Evolutionary conservation across 1,140 invertebrate genomes (phyloP).

Genomic region (Mylabris phalerata): DNA sequence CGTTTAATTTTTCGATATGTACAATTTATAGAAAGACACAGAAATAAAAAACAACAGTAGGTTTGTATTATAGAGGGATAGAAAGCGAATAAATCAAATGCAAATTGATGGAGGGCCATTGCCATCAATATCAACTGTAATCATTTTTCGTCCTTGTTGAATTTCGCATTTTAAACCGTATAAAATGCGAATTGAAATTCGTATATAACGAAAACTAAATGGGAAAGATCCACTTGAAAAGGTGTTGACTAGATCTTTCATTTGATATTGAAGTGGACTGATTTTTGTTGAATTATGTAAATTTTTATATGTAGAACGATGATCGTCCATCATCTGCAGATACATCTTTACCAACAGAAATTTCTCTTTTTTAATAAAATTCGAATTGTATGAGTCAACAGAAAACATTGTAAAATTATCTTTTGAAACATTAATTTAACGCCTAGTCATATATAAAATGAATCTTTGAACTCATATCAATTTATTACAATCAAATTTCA

Average conservation of each 20-base stretch:
- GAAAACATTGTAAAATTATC: not conserved
- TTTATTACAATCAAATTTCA: constrained; percentile 37
- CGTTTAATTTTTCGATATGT: too few species aligned
- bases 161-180: too few species aligned
- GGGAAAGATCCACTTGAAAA: constrained; percentile 36
- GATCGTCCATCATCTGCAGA: constrained; percentile 29
- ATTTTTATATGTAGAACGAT: constrained; percentile 20
- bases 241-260: constrained; percentile 35
- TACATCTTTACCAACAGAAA: not conserved
- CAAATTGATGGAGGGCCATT: too few species aligned
- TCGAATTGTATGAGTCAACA: too few species aligned
- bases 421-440: constrained; percentile 24
- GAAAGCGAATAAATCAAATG: too few species aligned
- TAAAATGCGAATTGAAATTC: too few species aligned
- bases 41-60: too few species aligned
- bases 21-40: too few species aligned
- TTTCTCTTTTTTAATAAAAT: too few species aligned
- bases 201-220: constrained; percentile 2
- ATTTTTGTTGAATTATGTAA: constrained; percentile 43
- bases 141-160: too few species aligned
- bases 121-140: too few species aligned
- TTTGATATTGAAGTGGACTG: constrained; percentile 26
- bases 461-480: constrained; percentile 29
- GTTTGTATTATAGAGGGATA: too few species aligned
- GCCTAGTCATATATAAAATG: constrained; percentile 33